phyloP scores from a whole-genome alignment of 2,888 invertebrate species.

The Acrobasis repandana region DNA sequence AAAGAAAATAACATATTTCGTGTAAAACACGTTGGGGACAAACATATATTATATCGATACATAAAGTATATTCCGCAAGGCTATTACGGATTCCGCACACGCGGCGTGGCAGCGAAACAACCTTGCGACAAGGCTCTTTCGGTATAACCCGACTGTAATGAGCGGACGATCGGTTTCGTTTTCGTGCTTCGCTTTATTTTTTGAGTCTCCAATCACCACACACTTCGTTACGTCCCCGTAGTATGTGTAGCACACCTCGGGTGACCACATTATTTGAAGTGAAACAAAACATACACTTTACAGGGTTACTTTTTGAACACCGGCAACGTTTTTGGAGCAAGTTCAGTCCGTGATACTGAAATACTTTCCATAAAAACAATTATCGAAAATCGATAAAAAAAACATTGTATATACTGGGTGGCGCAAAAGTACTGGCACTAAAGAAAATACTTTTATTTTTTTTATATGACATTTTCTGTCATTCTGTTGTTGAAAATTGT shows the following conservation, averaged over 20 bases:
- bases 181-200: conserved; percentile 4
- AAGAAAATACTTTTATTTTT: no score
- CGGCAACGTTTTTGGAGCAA: no score
- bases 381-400: no score
- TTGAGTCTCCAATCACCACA: neutral
- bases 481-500: no score
- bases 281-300: no score
- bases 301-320: no score
- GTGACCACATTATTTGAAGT: no score
- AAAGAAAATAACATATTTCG: conserved; percentile 6
- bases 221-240: neutral
- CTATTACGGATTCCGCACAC: conserved; percentile 68
- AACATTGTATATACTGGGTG: no score
- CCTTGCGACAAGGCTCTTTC: conserved; percentile 74
- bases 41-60: conserved; percentile 21
- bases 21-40: conserved; percentile 4
- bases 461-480: no score
- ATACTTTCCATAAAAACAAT: no score
- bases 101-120: conserved; percentile 58
- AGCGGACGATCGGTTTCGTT: conserved; percentile 22
- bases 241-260: neutral
- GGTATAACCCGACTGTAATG: conserved; percentile 50
- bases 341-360: no score
- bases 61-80: conserved; percentile 52
- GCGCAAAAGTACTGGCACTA: no score